These are phyloP conservation scores for Cantharis nigra DNA, from an alignment of 2,888 invertebrate genomes.

Conservation along the genomic window DNA sequence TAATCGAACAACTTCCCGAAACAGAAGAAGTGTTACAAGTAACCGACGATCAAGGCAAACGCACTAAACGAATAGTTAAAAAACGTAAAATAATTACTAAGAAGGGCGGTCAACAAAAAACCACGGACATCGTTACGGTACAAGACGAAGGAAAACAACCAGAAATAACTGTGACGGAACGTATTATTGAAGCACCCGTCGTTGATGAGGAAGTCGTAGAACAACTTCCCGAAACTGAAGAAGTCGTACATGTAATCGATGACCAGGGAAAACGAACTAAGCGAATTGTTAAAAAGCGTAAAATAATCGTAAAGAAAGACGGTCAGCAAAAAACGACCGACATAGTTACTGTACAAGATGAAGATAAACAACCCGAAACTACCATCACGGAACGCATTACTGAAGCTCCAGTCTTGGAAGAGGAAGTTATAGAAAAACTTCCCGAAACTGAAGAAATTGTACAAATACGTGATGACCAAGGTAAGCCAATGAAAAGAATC, in stretches of 20 bases:
- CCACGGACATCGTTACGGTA: constrained; percentile 46
- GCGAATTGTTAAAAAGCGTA: constrained; percentile 48
- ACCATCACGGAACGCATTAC: constrained; percentile 36
- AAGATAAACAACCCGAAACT: constrained; percentile 29
- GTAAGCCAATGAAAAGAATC: constrained; percentile 27
- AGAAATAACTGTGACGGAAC: constrained; percentile 49
- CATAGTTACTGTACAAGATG: constrained; percentile 38
- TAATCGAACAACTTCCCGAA: constrained; percentile 47
- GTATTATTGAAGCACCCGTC: constrained; percentile 38
- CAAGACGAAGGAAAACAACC: constrained; percentile 43
- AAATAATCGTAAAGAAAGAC: constrained; percentile 51
- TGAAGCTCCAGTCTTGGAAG: constrained; percentile 32
- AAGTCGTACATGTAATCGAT: background rate
- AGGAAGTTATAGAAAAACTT: constrained; percentile 32
- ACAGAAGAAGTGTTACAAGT: constrained; percentile 40
- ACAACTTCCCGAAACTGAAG: background rate
- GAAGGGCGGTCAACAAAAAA: constrained; percentile 45
- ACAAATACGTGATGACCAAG: constrained; percentile 27
- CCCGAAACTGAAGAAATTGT: constrained; percentile 39
- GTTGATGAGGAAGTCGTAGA: background rate
- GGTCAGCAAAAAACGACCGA: constrained; percentile 48
- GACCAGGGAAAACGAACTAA: constrained; percentile 6
- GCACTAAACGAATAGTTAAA: constrained; percentile 41
- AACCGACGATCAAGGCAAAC: constrained; percentile 36
- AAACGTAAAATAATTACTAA: constrained; percentile 44